These are phyloP conservation scores for Erethizon dorsatum DNA, from an alignment of 2,797 vertebrate species.

Conservation along the genomic window DNA sequence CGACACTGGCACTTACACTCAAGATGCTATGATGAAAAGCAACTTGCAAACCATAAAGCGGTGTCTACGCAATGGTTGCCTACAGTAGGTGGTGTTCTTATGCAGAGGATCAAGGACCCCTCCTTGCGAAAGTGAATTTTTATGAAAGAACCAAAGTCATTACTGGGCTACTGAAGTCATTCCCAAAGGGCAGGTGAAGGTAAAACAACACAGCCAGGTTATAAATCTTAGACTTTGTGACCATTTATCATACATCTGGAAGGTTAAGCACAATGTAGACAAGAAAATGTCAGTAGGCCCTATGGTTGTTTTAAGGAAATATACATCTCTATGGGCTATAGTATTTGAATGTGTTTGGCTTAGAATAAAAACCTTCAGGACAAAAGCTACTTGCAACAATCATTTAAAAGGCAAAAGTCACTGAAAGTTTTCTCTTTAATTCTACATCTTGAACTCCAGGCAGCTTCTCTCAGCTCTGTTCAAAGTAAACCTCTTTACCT, in stretches of 20 bases:
- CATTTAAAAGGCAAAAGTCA: slow-evolving; percentile 63
- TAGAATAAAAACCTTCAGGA: slow-evolving; percentile 67
- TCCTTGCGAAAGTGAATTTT: slow-evolving; percentile 36
- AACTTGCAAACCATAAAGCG: neutral
- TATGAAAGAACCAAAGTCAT: slow-evolving; percentile 28
- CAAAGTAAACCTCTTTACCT: slow-evolving; percentile 60
- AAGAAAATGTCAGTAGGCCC: slow-evolving; percentile 73
- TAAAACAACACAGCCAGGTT: neutral
- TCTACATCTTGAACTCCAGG: slow-evolving; percentile 54
- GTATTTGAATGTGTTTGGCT: slow-evolving; percentile 59
- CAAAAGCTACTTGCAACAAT: slow-evolving; percentile 59
- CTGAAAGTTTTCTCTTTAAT: slow-evolving; percentile 6
- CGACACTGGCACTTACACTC: neutral
- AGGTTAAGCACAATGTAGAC: slow-evolving; percentile 53
- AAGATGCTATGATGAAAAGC: neutral
- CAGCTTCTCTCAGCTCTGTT: slow-evolving; percentile 6
- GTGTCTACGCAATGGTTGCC: neutral
- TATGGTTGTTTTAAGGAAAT: slow-evolving; percentile 51
- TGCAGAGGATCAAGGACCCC: slow-evolving; percentile 29
- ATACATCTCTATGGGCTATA: neutral
- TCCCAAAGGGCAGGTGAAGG: neutral
- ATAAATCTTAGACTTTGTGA: neutral
- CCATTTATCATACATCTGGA: slow-evolving; percentile 46
- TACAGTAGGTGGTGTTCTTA: neutral
- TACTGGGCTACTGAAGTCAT: neutral